A percentile compares a stretch with the other conserved stretches of the same genome.
These are phyloP conservation scores for Aphaenogaster floridana DNA, from an alignment of 1,140 invertebrate species.

Conservation along the genomic window DNA sequence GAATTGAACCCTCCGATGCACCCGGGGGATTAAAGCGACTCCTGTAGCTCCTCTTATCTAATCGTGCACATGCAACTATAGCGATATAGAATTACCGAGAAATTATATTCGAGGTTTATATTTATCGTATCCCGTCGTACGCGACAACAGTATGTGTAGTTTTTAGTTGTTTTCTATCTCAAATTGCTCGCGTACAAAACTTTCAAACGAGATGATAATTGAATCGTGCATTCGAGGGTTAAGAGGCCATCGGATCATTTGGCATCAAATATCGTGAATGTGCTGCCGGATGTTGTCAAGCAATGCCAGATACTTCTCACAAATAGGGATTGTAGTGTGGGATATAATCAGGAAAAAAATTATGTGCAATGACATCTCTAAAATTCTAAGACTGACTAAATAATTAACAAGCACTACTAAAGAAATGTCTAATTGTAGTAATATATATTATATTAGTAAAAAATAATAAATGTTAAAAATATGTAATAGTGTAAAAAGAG, in stretches of 20 bases:
- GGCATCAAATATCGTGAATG: not conserved
- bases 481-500: not conserved
- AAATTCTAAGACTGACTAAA: not conserved
- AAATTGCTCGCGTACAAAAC: conserved; percentile 12
- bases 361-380: not conserved
- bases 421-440: not conserved
- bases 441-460: not conserved
- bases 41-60: conserved; percentile 32
- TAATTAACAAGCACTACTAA: not conserved
- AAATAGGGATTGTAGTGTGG: not conserved
- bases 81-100: conserved; percentile 15
- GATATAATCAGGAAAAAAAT: not conserved
- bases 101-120: conserved; percentile 16
- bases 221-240: not conserved
- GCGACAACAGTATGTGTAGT: not conserved
- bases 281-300: not conserved
- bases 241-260: conserved; percentile 27
- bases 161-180: not conserved
- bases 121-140: not conserved
- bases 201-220: conserved; percentile 28
- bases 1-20: conserved; percentile 31
- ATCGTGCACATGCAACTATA: conserved; percentile 6
- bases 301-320: not conserved
- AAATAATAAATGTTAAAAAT: conserved; percentile 9
- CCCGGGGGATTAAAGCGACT: conserved; percentile 22